Conservation (phyloP, 2,888 invertebrate species). For the Neoascia interrupta region DNA sequence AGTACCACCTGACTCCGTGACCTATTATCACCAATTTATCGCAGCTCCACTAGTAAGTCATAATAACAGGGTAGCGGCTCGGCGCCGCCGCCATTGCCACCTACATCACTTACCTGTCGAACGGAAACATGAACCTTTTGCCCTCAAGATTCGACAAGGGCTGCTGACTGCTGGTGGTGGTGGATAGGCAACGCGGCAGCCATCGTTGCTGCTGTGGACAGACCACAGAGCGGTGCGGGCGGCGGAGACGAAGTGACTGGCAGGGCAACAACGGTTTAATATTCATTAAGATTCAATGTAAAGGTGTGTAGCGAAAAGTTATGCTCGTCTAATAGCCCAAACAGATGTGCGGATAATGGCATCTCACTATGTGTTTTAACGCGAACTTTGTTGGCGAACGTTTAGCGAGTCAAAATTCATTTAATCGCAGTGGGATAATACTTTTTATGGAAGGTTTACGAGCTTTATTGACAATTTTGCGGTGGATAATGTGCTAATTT, state of each 20-base stretch:
- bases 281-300: constrained; percentile 49
- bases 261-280: constrained; percentile 10
- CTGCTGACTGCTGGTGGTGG: too few relatives aligned
- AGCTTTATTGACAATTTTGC: constrained; percentile 26
- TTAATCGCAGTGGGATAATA: constrained; percentile 25
- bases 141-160: constrained; percentile 25
- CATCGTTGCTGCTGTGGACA: not conserved
- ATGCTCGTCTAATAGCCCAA: constrained; percentile 30
- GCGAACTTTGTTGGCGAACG: not conserved
- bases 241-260: not conserved
- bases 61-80: too few relatives aligned
- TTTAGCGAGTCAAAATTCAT: constrained; percentile 35
- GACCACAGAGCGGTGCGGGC: not conserved
- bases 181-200: too few relatives aligned
- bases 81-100: not conserved
- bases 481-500: constrained; percentile 16
- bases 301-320: constrained; percentile 12
- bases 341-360: constrained; percentile 29
- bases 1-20: constrained; percentile 53
- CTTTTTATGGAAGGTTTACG: constrained; percentile 17
- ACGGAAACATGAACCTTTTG: too few relatives aligned
- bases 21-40: constrained; percentile 63
- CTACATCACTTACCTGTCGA: constrained; percentile 25
- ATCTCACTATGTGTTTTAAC: too few relatives aligned
- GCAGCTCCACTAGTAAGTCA: constrained; percentile 21